Conservation (phyloP, 2,888 invertebrate species). For the Lepidochrysops patricia region DNA sequence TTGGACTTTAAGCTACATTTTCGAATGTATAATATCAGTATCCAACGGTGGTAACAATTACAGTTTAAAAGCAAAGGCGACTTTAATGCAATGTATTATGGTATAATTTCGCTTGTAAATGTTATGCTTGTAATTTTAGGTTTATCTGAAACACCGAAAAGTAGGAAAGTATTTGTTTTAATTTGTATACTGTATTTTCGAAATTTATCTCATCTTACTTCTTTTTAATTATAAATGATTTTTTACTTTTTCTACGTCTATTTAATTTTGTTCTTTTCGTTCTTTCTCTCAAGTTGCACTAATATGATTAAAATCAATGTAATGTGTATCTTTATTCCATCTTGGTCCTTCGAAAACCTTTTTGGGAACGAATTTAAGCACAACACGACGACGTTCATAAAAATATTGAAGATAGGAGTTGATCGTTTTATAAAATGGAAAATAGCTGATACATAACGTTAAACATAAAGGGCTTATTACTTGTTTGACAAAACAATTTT, state of each 20-base stretch:
- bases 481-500: too few relatives aligned
- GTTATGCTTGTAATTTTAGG: background rate
- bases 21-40: background rate
- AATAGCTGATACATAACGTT: background rate
- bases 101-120: background rate
- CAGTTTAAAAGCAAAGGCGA: slow-evolving; percentile 5
- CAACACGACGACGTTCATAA: too few relatives aligned
- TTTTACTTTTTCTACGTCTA: background rate
- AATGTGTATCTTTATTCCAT: background rate
- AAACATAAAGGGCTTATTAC: too few relatives aligned
- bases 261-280: too few relatives aligned
- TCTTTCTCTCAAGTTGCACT: too few relatives aligned
- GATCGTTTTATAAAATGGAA: background rate
- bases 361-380: background rate
- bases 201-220: background rate
- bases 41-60: background rate
- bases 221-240: background rate
- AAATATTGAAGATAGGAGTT: background rate
- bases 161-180: background rate
- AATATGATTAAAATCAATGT: background rate
- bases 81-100: background rate
- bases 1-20: background rate
- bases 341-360: background rate
- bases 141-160: background rate
- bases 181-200: background rate